Evolutionary conservation across 1,140 invertebrate genomes (phyloP).

Genomic region (Aphelenchoides avenae): DNA sequence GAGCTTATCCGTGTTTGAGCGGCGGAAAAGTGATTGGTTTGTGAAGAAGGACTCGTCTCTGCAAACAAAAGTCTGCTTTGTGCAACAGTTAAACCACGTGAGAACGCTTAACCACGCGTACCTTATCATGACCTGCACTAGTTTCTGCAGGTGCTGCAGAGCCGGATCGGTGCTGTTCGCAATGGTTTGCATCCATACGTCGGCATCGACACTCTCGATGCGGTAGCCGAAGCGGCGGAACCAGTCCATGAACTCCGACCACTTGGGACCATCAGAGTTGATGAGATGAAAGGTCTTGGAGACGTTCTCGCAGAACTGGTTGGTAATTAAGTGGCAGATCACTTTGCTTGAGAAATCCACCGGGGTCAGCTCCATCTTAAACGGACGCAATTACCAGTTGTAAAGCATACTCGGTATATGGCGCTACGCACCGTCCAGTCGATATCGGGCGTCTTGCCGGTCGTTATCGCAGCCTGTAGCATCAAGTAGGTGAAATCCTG

Average conservation of each 20-base stretch:
- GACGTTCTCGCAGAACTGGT: constrained; percentile 58
- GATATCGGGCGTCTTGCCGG: constrained; percentile 60
- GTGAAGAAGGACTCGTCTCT: constrained; percentile 43
- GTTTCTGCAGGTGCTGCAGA: constrained; percentile 46
- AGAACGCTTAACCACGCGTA: constrained; percentile 2
- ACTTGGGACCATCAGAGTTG: constrained; percentile 35
- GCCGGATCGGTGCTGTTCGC: constrained; percentile 24
- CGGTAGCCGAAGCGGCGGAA: constrained; percentile 35
- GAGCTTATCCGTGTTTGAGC: constrained; percentile 46
- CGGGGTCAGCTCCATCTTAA: constrained; percentile 64
- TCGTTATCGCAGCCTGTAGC: constrained; percentile 60
- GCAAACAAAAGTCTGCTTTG: too few relatives aligned
- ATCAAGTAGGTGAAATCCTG: constrained; percentile 64
- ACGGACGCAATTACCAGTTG: neutral
- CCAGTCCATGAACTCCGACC: constrained; percentile 48
- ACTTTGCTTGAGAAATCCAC: constrained; percentile 63
- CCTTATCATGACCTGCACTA: constrained; percentile 46
- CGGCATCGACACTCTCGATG: constrained; percentile 26
- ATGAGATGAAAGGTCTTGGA: constrained; percentile 64
- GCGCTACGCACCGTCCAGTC: constrained; percentile 58
- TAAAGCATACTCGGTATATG: constrained; percentile 1
- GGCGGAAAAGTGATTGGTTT: constrained; percentile 36
- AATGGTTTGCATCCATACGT: constrained; percentile 36
- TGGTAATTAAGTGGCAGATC: constrained; percentile 59
- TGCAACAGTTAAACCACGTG: neutral